Percentiles rank a stretch among this genome's conserved stretches.
Conservation (phyloP, 2,113 vertebrate species). For the Aix galericulata region DNA sequence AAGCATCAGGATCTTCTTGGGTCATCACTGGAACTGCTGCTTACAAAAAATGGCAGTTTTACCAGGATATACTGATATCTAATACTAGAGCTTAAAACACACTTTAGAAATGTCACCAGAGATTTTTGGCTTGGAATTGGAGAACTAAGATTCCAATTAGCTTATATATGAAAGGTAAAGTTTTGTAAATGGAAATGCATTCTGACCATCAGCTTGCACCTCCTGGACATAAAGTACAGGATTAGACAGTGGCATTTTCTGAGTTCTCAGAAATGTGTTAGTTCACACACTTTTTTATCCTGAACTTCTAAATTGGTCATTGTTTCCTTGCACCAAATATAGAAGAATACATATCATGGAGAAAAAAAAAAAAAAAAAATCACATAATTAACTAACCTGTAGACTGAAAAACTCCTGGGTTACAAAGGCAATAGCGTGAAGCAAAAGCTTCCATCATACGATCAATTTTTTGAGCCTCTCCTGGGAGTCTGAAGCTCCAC, state of each 20-base stretch:
- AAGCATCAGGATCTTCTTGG: background rate
- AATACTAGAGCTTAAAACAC: background rate
- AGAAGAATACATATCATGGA: background rate
- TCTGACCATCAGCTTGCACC: background rate
- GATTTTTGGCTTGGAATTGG: too few relatives aligned
- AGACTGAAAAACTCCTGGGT: conserved; percentile 96
- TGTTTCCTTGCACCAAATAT: background rate
- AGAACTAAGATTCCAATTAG: background rate
- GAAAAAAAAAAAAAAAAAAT: background rate
- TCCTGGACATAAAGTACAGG: background rate
- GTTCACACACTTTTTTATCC: background rate
- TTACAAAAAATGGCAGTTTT: background rate
- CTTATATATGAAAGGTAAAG: background rate
- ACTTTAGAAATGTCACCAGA: too few relatives aligned
- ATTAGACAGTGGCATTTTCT: background rate
- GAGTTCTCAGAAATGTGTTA: background rate
- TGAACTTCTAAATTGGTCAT: background rate
- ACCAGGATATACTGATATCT: background rate
- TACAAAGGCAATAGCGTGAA: conserved; percentile 95
- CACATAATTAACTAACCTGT: conserved; percentile 82
- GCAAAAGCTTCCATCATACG: conserved; percentile 99
- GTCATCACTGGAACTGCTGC: background rate
- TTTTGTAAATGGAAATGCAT: background rate
- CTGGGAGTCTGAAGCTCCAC: conserved; percentile 96
- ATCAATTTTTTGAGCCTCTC: conserved; percentile 98